Evolutionary conservation across 2,797 vertebrate species (phyloP).

Genomic region (Sorex maritimensis): DNA sequence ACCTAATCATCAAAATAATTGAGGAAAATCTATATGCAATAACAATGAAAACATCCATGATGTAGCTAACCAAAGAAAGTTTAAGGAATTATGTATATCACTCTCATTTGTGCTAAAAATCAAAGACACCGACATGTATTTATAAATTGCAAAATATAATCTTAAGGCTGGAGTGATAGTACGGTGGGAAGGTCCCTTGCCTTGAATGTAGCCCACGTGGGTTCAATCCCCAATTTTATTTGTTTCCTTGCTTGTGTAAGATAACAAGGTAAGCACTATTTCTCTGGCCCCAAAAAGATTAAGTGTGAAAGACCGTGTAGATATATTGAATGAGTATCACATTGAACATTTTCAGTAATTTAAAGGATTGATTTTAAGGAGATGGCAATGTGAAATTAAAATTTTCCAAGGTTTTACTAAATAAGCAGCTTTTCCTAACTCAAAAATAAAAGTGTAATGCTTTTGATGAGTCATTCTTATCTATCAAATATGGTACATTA

Average conservation of each 20-base stretch:
- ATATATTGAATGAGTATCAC: slow-evolving; percentile 16
- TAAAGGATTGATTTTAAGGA: slow-evolving; percentile 41
- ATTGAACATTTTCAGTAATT: slow-evolving; percentile 14
- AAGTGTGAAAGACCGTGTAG: slow-evolving; percentile 51
- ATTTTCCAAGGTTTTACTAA: slow-evolving; percentile 41
- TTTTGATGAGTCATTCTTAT: neutral
- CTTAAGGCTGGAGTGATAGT: no score
- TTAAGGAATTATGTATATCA: neutral
- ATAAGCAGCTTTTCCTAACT: slow-evolving; percentile 30
- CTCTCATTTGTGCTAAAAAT: slow-evolving; percentile 48
- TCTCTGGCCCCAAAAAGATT: neutral
- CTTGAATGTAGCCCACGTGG: no score
- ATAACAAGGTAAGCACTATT: no score
- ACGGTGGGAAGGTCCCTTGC: no score
- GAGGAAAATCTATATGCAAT: slow-evolving; percentile 17
- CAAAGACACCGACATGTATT: neutral
- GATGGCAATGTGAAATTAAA: slow-evolving; percentile 29
- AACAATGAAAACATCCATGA: slow-evolving; percentile 17
- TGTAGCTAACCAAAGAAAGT: slow-evolving; percentile 40
- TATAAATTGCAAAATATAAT: slow-evolving; percentile 28
- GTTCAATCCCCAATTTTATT: no score
- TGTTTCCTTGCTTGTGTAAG: no score
- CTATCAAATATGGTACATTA: neutral
- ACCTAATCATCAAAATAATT: neutral
- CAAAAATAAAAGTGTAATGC: neutral